Base-by-base conservation (phyloP, 2,113 vertebrate genomes). In the Centrocercus urophasianus region DNA sequence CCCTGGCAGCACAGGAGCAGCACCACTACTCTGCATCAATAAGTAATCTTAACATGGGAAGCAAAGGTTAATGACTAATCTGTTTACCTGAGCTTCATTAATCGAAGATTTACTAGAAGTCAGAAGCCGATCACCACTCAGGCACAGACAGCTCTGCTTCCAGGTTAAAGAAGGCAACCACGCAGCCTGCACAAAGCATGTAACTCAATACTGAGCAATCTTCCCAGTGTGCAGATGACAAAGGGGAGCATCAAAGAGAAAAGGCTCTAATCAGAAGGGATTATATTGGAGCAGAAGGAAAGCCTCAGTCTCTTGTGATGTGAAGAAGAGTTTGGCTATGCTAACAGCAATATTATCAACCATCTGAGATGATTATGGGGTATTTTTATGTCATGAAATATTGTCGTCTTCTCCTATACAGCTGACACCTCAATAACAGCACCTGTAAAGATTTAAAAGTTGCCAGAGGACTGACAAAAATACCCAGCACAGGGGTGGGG, bases 31-130 rank as follows among this genome's bases (percentile, higher is more conserved):
- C 84, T 3, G 56, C 90, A 93, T 91, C 94, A 96, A 89, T 95
- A 96, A 95, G 93, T 94, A 96, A 97, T 97, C 93, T 96, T 91
- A 95, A 87, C 90, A 96, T n/a, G 71, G 95, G 90, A 94, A 96
- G 81, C 95, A 96, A 92, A 97, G 96, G 95, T 97, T 96, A 96
- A 97, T 96, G 96, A 93, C 93, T 96, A 93, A 96, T 96, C 95
- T 94, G 96, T 96, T 97, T 96, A 96, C 95, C 93, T 88, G 88
- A 93, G 93, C 88, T 96, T 94, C 90, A 95, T 97, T 96, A 97
- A 97, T 95, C 95, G 96, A 95, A 95, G 94, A 93, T 95, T 95
- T 95, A 94, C 93, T 77, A 80, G 74, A 86, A 96, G 77, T 92
- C 94, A 90, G 91, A 92, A 85, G 94, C 83, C 86, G 69, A 17